Base-by-base conservation (phyloP, 2,888 invertebrate species). In the Drosophila anomalipes region DNA sequence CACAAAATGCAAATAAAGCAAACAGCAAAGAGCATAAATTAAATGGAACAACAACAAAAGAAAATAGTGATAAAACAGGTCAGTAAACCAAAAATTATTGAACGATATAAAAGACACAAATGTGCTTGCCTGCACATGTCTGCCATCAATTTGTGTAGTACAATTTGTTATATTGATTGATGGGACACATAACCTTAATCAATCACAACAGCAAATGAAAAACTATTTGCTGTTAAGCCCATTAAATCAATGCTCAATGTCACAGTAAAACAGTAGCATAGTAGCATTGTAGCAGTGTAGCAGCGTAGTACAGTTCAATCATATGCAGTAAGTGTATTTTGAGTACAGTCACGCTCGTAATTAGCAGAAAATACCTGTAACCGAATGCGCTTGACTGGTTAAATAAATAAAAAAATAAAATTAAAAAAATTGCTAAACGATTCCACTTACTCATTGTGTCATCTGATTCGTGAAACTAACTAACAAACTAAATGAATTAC, bases 21-120 rank as follows among this genome's bases (percentile, higher is more conserved):
- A 89, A 82, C 77, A 81, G 72, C 77, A 89, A 86, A 81, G 89
- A 89, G 74, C 86, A 82, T 75, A 91, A 91, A 84, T 74, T 86
- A 74, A 91, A 91, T 77, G 91, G 91, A 86, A 74, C 87, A 69
- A 74, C 87, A 69, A 74, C 90, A 80, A 91, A 83, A 82, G 90
- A 91, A 89, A 84, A 67, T 71, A 88, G 81, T 86, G 91, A 91
- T 84, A 91, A 91, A 91, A 82, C 88, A 86, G 90, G 91, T 91
- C 77, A 91, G 84, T 82, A 77, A 72, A 65, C 67, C 67, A 65
- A 35, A 53, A 41, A 37, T 16, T 52, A 58, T 69, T 59, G 47
- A 69, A 37, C 44, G 39, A 59, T 56, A 56, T 70, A 51, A 37
- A 56, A 32, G 54, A 58, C 54, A 65, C 47, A 26, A 47, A 4